phyloP scores from a whole-genome alignment of 2,888 invertebrate genomes.

The Diplolepis rosae region DNA sequence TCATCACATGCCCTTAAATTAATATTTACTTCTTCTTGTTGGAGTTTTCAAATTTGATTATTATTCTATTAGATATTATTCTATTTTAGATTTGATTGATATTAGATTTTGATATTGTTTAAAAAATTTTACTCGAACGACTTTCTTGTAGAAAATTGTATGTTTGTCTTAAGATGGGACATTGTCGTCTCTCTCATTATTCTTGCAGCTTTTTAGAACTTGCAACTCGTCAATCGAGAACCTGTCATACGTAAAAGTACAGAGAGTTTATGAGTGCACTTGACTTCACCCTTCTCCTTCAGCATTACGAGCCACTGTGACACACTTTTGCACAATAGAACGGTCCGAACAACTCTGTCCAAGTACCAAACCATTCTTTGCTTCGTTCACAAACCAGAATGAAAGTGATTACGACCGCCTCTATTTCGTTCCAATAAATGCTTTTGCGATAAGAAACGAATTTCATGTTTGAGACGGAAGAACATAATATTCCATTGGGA shows the following conservation, averaged over 20 bases:
- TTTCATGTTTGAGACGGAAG: neutral
- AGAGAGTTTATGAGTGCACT: constrained; percentile 40
- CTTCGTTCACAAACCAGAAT: constrained; percentile 28
- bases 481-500: neutral
- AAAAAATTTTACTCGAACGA: no score
- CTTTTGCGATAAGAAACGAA: neutral
- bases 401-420: constrained; percentile 27
- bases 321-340: constrained; percentile 54
- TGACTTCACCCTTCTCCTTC: constrained; percentile 40
- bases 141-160: no score
- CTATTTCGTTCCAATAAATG: neutral
- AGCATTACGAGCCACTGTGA: constrained; percentile 50
- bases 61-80: no score
- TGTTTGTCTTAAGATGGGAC: no score
- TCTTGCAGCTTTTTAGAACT: constrained; percentile 40
- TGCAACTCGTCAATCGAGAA: constrained; percentile 34
- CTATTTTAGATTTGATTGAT: no score
- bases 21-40: no score
- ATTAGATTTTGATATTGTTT: no score
- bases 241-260: constrained; percentile 8
- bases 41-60: no score
- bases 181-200: no score
- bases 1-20: no score
- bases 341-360: constrained; percentile 37
- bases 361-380: neutral